Evolutionary conservation across 2,797 vertebrate species (phyloP).

Genomic region (Rousettus madagascariensis): DNA sequence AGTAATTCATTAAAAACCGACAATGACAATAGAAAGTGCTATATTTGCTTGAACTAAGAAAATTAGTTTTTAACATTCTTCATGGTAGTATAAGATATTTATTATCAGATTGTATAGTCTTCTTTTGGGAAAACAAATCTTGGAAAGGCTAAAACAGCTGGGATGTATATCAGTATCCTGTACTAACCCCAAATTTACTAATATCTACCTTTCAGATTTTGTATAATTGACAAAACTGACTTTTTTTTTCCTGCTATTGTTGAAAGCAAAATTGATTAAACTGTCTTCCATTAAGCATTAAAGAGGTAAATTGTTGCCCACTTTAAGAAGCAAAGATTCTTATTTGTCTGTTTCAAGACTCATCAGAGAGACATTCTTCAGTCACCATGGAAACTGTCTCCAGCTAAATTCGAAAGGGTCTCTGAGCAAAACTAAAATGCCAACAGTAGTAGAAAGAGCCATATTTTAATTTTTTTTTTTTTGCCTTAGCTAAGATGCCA

Average conservation of each 20-base stretch:
- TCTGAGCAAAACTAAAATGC: slow-evolving; percentile 74
- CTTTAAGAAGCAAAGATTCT: slow-evolving; percentile 75
- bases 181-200: slow-evolving; percentile 4
- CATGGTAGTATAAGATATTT: neutral
- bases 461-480: slow-evolving; percentile 57
- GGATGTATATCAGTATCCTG: neutral
- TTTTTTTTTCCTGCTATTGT: slow-evolving; percentile 40
- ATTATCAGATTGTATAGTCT: neutral
- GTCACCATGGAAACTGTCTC: slow-evolving; percentile 84
- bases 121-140: slow-evolving; percentile 9
- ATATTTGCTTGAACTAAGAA: neutral
- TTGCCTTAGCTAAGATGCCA: slow-evolving; percentile 24
- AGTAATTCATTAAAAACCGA: slow-evolving; percentile 5
- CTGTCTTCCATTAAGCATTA: slow-evolving; percentile 66
- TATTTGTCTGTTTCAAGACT: slow-evolving; percentile 81
- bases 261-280: slow-evolving; percentile 63
- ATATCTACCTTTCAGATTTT: neutral
- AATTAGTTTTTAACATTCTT: slow-evolving; percentile 38
- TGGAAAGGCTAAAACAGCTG: neutral
- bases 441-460: slow-evolving; percentile 69
- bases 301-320: slow-evolving; percentile 78
- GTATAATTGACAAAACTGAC: neutral
- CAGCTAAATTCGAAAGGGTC: slow-evolving; percentile 77
- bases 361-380: slow-evolving; percentile 78
- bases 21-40: neutral